phyloP scores from a whole-genome alignment of 2,113 vertebrate species.

The Periophthalmus modestus region DNA sequence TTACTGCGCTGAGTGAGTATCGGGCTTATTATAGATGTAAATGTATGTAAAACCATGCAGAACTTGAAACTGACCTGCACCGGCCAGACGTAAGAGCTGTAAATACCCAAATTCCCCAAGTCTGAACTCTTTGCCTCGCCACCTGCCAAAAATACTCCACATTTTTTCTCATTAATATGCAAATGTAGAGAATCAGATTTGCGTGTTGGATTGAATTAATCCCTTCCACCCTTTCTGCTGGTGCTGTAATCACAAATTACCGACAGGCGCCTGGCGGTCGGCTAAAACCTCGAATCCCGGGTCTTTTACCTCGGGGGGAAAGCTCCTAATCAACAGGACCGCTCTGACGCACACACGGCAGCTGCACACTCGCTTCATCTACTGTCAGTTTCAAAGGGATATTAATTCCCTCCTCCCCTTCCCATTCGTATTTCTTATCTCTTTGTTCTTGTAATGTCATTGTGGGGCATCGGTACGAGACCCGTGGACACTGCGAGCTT shows the following conservation, averaged over 20 bases:
- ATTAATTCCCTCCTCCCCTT: conserved; percentile 44
- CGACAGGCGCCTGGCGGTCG: conserved; percentile 70
- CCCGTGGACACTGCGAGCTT: conserved; percentile 29
- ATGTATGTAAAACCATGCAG: conserved; percentile 76
- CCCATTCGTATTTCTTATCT: conserved; percentile 52
- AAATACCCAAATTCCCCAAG: conserved; percentile 68
- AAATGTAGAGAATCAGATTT: conserved; percentile 79
- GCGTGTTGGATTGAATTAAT: conserved; percentile 79
- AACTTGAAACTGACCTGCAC: conserved; percentile 74
- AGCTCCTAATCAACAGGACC: conserved; percentile 71
- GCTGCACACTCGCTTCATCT: conserved; percentile 58
- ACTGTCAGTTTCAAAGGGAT: conserved; percentile 65
- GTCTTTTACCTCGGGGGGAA: conserved; percentile 66
- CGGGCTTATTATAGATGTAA: conserved; percentile 65
- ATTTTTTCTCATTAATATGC: conserved; percentile 80
- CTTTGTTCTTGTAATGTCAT: conserved; percentile 38
- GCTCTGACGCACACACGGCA: conserved; percentile 48
- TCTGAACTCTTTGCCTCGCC: conserved; percentile 64
- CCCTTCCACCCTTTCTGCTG: conserved; percentile 68
- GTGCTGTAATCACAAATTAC: conserved; percentile 80
- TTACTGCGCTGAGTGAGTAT: not conserved
- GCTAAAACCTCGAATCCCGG: conserved; percentile 65
- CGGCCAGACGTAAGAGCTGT: conserved; percentile 67
- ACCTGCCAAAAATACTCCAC: conserved; percentile 71
- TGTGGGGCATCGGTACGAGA: conserved; percentile 40